phyloP scores from a whole-genome alignment of 2,888 invertebrate species.

The Rhagonycha fulva region DNA sequence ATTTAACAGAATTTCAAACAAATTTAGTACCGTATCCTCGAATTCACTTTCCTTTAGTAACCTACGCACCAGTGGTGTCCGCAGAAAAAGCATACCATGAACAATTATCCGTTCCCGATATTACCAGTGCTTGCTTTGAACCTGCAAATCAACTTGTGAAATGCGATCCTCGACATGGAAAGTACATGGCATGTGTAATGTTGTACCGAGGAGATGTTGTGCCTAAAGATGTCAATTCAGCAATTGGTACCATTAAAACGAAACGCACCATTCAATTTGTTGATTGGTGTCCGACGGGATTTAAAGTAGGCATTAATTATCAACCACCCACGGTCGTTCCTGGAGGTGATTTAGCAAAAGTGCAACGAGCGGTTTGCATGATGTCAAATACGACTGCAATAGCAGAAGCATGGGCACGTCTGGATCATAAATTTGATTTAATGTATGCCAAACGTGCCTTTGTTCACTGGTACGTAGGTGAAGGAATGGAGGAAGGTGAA shows the following conservation, averaged over 20 bases:
- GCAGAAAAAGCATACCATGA: slow-evolving; percentile 65
- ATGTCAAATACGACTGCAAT: slow-evolving; percentile 73
- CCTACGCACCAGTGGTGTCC: slow-evolving; percentile 62
- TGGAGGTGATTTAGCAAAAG: slow-evolving; percentile 76
- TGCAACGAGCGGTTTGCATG: slow-evolving; percentile 95
- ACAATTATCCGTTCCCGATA: slow-evolving; percentile 61
- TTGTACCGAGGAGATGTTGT: slow-evolving; percentile 54
- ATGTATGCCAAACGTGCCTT: slow-evolving; percentile 72
- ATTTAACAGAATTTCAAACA: slow-evolving; percentile 65
- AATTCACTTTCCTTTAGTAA: slow-evolving; percentile 64
- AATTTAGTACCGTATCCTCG: slow-evolving; percentile 64
- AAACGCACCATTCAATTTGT: slow-evolving; percentile 55
- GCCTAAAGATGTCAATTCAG: slow-evolving; percentile 59
- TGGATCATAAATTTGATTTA: slow-evolving; percentile 70
- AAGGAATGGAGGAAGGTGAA: slow-evolving; percentile 81
- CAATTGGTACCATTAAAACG: slow-evolving; percentile 63
- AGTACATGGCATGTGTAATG: slow-evolving; percentile 65
- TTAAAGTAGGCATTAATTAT: slow-evolving; percentile 57
- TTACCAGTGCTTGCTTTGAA: slow-evolving; percentile 67
- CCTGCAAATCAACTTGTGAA: slow-evolving; percentile 64
- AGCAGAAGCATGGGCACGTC: slow-evolving; percentile 68
- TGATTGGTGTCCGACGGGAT: slow-evolving; percentile 47
- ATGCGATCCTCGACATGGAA: slow-evolving; percentile 58
- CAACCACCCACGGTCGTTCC: slow-evolving; percentile 56
- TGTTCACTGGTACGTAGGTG: slow-evolving; percentile 79